Percentiles rank a stretch among this genome's conserved stretches.
Evolutionary conservation across 2,888 invertebrate species (phyloP).

Genomic region (Phania funesta): DNA sequence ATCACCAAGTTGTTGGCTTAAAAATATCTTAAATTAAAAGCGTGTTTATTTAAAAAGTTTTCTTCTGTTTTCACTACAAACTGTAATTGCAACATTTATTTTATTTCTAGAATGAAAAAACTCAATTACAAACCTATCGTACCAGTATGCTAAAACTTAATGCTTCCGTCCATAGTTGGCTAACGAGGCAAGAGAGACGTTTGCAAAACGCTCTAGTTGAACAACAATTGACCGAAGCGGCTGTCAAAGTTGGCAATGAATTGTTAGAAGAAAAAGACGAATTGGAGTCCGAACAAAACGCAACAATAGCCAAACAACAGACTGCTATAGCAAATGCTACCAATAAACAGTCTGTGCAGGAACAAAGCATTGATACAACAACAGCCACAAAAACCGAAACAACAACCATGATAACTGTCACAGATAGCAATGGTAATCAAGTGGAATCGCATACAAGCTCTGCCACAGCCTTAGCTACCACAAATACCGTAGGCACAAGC

Average conservation of each 20-base stretch:
- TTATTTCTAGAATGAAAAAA: slow-evolving; percentile 77
- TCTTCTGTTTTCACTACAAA: neutral
- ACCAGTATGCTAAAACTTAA: slow-evolving; percentile 80
- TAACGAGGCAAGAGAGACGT: slow-evolving; percentile 80
- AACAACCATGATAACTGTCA: slow-evolving; percentile 71
- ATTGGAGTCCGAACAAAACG: slow-evolving; percentile 64
- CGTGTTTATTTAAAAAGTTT: no score
- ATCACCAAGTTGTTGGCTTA: no score
- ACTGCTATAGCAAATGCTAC: neutral
- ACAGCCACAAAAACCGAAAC: slow-evolving; percentile 25
- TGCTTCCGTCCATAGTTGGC: slow-evolving; percentile 81
- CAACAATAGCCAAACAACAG: slow-evolving; percentile 38
- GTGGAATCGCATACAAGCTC: slow-evolving; percentile 67
- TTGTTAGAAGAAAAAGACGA: slow-evolving; percentile 70
- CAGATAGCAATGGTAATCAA: slow-evolving; percentile 75
- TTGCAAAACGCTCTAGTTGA: slow-evolving; percentile 76
- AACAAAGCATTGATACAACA: slow-evolving; percentile 53
- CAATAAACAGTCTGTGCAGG: slow-evolving; percentile 28
- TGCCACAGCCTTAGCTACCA: no score
- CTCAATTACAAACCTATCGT: slow-evolving; percentile 79
- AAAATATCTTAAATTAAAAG: no score
- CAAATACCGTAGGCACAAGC: slow-evolving; percentile 57
- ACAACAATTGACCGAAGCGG: slow-evolving; percentile 70
- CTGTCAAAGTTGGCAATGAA: slow-evolving; percentile 68
- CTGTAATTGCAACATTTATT: neutral